A percentile compares a stretch with the other conserved stretches of the same genome.
Evolutionary conservation across 2,888 invertebrate genomes (phyloP).

Genomic region (Tillus elongatus): DNA sequence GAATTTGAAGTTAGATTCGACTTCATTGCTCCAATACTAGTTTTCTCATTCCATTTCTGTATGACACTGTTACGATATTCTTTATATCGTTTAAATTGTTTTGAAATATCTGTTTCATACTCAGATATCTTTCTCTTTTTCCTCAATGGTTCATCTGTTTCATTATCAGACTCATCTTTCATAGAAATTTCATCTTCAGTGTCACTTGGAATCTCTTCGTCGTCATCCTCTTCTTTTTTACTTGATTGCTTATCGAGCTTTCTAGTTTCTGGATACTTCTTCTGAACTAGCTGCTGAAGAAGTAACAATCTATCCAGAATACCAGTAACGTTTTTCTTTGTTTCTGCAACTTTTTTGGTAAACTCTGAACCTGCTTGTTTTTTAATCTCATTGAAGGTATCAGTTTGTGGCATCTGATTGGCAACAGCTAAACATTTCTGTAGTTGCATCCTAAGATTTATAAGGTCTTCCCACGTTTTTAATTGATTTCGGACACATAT

Average conservation of each 20-base stretch:
- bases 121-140: conserved; percentile 51
- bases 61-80: conserved; percentile 70
- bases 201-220: conserved; percentile 59
- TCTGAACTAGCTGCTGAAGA: conserved; percentile 52
- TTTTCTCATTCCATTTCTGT: conserved; percentile 93
- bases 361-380: conserved; percentile 42
- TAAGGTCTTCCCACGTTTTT: conserved; percentile 71
- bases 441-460: conserved; percentile 79
- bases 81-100: conserved; percentile 52
- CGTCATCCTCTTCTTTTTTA: conserved; percentile 37
- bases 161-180: conserved; percentile 31
- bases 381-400: conserved; percentile 44
- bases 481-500: conserved; percentile 59
- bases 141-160: conserved; percentile 25
- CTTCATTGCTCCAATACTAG: conserved; percentile 58
- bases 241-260: conserved; percentile 35
- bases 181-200: conserved; percentile 44
- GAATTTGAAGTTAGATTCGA: conserved; percentile 52
- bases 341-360: conserved; percentile 43
- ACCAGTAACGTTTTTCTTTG: conserved; percentile 47
- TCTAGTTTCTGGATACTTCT: conserved; percentile 62
- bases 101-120: conserved; percentile 49
- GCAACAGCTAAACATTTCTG: conserved; percentile 69
- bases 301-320: conserved; percentile 56
- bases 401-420: conserved; percentile 69